Base-by-base conservation (phyloP, 2,888 invertebrate species). In the Tenodera sinensis region DNA sequence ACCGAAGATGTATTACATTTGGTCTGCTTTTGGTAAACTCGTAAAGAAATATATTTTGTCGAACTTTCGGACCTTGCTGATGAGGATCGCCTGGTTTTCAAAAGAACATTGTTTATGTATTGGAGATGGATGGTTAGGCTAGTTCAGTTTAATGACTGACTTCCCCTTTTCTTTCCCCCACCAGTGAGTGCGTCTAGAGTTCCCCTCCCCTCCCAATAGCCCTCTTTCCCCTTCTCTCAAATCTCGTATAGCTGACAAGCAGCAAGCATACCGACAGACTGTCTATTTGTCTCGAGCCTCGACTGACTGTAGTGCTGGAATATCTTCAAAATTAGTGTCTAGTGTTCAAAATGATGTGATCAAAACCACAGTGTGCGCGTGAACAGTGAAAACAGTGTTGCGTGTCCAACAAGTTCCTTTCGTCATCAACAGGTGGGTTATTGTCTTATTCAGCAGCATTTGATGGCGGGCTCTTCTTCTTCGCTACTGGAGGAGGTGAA, bases 91-190 rank as follows among this genome's bases (percentile, higher is more conserved):
- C 30, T 30, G 30, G 30, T 30, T 30, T 34, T 6, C 12, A 12
- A 42, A 42, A 42, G 42, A 34, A 34, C 12, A 42, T 42, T 42
- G 42, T 42, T 9, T 42, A 12, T 42, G 42, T 34, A 42, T 42
- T 42, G 12, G 12, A 42, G 42, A 42, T 1, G 42, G 42, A 42
- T 42, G 42, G 42, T 42, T 12, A 42, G 1, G 42, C 42, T 42
- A 87, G 87, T n/a, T n/a, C n/a, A n/a, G n/a, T 87, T 87, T 87
- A 87, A 87, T 87, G 87, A 87, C 83, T 87, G 83, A 83, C 83
- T 83, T 42, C 87, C 42, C 87, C 87, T 83, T 20, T 28, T 30
- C 25, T 82, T 87, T 28, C 28, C 87, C 87, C 87, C 30, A 14
- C 82, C 86, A n/a, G n/a, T n/a, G n/a, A 8, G 20, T 20, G 4